phyloP scores from a whole-genome alignment of 2,113 vertebrate species.

The Puma concolor region DNA sequence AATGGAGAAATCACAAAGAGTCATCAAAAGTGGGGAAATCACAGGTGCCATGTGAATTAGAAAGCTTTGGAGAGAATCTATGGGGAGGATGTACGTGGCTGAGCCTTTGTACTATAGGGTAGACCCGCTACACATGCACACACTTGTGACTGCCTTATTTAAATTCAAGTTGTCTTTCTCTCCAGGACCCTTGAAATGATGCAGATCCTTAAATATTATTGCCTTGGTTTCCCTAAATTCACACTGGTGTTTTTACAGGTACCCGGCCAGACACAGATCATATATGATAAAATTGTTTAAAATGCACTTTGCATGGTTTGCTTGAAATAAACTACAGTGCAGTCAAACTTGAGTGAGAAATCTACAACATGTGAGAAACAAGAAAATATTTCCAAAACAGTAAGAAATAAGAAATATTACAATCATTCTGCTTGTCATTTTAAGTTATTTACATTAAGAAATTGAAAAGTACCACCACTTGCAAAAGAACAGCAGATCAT shows the following conservation, averaged over 20 bases:
- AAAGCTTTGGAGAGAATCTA: background rate
- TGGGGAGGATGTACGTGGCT: background rate
- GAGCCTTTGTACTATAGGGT: background rate
- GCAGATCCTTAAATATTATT: background rate
- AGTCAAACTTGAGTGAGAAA: background rate
- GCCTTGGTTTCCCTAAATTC: background rate
- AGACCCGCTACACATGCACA: background rate
- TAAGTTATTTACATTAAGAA: background rate
- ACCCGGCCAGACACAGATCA: background rate
- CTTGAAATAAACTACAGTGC: background rate
- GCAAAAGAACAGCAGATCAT: background rate
- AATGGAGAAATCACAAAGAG: background rate
- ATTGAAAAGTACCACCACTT: background rate
- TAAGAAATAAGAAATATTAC: background rate
- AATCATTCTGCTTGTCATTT: background rate
- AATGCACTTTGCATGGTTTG: background rate
- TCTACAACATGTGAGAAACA: background rate
- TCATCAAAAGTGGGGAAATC: background rate
- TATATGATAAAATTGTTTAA: background rate
- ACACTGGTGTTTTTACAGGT: background rate
- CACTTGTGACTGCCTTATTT: background rate
- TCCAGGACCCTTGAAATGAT: background rate
- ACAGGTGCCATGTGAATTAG: background rate
- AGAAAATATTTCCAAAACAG: constrained; percentile 35
- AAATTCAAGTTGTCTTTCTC: background rate